These are phyloP conservation scores for Poicephalus gulielmi DNA, from an alignment of 2,113 vertebrate species.

Conservation along the genomic window DNA sequence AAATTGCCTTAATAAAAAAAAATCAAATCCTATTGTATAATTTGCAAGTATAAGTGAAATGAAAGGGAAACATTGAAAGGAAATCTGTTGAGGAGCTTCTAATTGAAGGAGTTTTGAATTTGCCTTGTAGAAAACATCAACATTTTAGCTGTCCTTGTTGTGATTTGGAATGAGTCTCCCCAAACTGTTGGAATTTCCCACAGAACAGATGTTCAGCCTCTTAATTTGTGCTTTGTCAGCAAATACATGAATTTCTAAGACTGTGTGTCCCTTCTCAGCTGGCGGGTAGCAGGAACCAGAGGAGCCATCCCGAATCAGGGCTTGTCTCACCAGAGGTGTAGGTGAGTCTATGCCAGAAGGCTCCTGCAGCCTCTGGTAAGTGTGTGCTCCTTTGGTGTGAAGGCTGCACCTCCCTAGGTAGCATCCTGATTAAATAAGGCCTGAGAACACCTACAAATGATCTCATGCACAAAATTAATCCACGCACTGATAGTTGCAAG, in stretches of 20 bases:
- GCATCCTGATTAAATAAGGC: neutral
- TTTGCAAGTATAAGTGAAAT: conserved; percentile 10
- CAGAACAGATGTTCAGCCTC: conserved; percentile 46
- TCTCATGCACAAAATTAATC: neutral
- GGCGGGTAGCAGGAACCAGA: neutral
- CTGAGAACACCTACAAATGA: neutral
- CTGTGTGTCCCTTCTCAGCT: neutral
- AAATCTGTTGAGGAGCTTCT: conserved; percentile 17
- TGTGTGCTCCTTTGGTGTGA: neutral
- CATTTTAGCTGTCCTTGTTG: conserved; percentile 20
- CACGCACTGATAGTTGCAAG: neutral
- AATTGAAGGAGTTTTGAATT: conserved; percentile 30
- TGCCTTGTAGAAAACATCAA: conserved; percentile 34
- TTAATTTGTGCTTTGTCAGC: conserved; percentile 23
- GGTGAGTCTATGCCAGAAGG: neutral
- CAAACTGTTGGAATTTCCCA: conserved; percentile 17
- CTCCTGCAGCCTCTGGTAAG: neutral
- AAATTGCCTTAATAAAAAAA: neutral
- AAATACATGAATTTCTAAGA: neutral
- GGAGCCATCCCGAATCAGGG: neutral
- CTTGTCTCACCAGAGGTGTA: neutral
- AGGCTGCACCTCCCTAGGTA: neutral
- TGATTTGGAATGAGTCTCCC: neutral
- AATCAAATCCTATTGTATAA: conserved; percentile 7
- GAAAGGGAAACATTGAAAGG: conserved; percentile 22